phyloP scores from a whole-genome alignment of 1,140 invertebrate genomes.

The Tetramorium simillimum region DNA sequence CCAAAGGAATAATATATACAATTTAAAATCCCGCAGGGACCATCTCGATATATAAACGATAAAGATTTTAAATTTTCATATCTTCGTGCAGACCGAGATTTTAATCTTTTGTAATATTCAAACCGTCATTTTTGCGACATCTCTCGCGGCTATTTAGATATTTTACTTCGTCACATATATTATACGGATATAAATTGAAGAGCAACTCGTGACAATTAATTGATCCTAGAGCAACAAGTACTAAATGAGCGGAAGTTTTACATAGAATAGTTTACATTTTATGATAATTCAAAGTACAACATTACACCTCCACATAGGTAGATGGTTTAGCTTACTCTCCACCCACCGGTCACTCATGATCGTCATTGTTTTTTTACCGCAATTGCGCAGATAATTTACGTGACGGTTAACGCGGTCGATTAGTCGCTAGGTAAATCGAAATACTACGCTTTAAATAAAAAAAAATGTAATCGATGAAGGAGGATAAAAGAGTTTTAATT shows the following conservation, averaged over 20 bases:
- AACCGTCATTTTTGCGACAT: slow-evolving; percentile 34
- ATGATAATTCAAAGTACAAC: slow-evolving; percentile 52
- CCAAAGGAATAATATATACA: slow-evolving; percentile 48
- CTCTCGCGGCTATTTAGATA: slow-evolving; percentile 4
- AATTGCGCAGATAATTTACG: slow-evolving; percentile 34
- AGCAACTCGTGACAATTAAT: neutral
- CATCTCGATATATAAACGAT: slow-evolving; percentile 71
- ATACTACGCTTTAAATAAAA: slow-evolving; percentile 80
- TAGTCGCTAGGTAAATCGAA: slow-evolving; percentile 76
- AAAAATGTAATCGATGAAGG: slow-evolving; percentile 56
- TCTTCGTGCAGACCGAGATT: slow-evolving; percentile 41
- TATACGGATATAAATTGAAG: slow-evolving; percentile 3
- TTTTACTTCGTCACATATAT: slow-evolving; percentile 5
- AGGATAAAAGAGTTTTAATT: slow-evolving; percentile 49
- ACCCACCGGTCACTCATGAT: slow-evolving; percentile 32
- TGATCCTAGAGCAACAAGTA: slow-evolving; percentile 21
- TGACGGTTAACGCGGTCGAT: slow-evolving; percentile 62
- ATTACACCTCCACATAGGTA: slow-evolving; percentile 30
- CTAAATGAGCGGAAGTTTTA: neutral
- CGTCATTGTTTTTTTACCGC: slow-evolving; percentile 46
- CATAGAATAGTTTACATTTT: slow-evolving; percentile 28
- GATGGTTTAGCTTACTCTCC: slow-evolving; percentile 38
- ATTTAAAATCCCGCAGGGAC: slow-evolving; percentile 78
- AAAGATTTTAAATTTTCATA: slow-evolving; percentile 64
- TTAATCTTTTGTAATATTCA: slow-evolving; percentile 55